Conservation (phyloP, 1,140 invertebrate genomes). For the Habropoda laboriosa region DNA sequence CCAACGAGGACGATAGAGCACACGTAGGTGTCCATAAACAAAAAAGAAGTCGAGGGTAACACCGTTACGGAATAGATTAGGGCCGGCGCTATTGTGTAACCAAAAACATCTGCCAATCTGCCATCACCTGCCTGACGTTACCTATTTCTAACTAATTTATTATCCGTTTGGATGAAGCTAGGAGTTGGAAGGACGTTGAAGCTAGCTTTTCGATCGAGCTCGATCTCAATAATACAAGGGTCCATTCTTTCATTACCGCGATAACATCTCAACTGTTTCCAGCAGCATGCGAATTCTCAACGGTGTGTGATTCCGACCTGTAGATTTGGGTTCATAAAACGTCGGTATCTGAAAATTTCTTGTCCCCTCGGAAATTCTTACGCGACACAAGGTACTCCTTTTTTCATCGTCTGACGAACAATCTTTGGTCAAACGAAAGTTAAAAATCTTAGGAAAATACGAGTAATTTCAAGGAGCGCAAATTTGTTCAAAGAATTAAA, state of each 20-base stretch:
- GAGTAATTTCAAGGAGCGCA: too few relatives aligned
- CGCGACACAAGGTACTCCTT: neutral
- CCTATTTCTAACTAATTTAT: constrained; percentile 76
- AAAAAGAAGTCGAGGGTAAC: constrained; percentile 40
- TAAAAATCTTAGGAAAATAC: too few relatives aligned
- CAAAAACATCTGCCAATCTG: constrained; percentile 76
- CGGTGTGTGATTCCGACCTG: constrained; percentile 51
- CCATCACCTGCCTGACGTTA: constrained; percentile 74
- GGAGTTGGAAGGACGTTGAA: constrained; percentile 49
- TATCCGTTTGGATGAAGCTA: constrained; percentile 56
- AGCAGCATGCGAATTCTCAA: constrained; percentile 65
- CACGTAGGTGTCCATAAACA: neutral
- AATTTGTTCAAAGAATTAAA: too few relatives aligned
- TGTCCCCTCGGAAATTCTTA: neutral
- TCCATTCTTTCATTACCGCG: constrained; percentile 73
- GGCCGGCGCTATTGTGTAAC: constrained; percentile 55
- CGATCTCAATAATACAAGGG: constrained; percentile 40
- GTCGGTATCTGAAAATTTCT: neutral
- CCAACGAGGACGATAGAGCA: neutral
- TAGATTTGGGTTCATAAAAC: constrained; percentile 14
- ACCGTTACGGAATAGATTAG: constrained; percentile 50
- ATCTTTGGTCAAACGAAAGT: too few relatives aligned
- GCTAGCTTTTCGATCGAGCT: constrained; percentile 5
- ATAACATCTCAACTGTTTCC: constrained; percentile 74
- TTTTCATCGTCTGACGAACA: too few relatives aligned